These are phyloP conservation scores for Enteromius anoplus DNA, from an alignment of 2,797 vertebrate genomes.

Conservation along the genomic window DNA sequence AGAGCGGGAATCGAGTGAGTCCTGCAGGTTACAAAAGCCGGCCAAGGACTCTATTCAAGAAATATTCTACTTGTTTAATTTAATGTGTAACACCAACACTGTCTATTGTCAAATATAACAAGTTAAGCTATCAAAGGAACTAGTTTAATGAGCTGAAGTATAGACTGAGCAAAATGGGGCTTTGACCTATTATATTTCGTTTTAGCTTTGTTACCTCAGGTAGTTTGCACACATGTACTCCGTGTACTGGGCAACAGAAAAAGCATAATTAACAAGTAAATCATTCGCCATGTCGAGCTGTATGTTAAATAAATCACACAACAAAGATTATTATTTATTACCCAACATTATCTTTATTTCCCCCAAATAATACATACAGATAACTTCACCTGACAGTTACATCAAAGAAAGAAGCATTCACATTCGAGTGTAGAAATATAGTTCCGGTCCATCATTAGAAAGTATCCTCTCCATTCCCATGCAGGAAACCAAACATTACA, in stretches of 20 bases:
- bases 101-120: not conserved
- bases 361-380: constrained; percentile 75
- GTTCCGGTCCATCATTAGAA: constrained; percentile 70
- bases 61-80: not conserved
- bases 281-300: not conserved
- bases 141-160: not conserved
- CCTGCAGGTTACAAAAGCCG: not conserved
- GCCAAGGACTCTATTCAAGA: not conserved
- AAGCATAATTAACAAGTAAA: not conserved
- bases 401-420: constrained; percentile 77
- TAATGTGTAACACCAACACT: not conserved
- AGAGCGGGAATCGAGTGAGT: not conserved
- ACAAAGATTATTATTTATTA: not conserved
- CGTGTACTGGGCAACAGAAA: not conserved
- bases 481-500: constrained; percentile 66
- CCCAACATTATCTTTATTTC: constrained; percentile 72
- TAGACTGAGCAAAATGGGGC: not conserved
- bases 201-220: not conserved
- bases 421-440: constrained; percentile 69
- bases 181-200: not conserved
- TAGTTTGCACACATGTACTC: not conserved
- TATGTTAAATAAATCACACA: constrained; percentile 22
- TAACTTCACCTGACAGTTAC: constrained; percentile 77
- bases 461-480: constrained; percentile 67
- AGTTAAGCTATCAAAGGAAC: not conserved